Conservation (phyloP, 2,113 vertebrate species). For the zebrafish (Danio rerio) region GRCz12tu NC_133194.1:17705001-17705500, state of each 20-base stretch:
- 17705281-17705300: background rate
- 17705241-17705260: slow-evolving; percentile 22
- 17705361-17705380: background rate
- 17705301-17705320: background rate
- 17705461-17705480: background rate
- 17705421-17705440: background rate
- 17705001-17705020: slow-evolving; percentile 49
- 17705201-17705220: background rate
- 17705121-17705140: slow-evolving; percentile 11
- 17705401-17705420: background rate
- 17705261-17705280: slow-evolving; percentile 1
- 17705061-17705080: background rate
- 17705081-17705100: slow-evolving; percentile 25
- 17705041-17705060: background rate
- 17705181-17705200: background rate
- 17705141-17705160: slow-evolving; percentile 37
- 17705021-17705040: slow-evolving; percentile 20
- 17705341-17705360: background rate
- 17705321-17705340: background rate
- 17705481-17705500: background rate
- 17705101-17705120: slow-evolving; percentile 45
- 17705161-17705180: slow-evolving; percentile 42
- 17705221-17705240: slow-evolving; percentile 41
- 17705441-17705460: no score
- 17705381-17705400: background rate